These are phyloP conservation scores for Argyresthia albistria DNA, from an alignment of 2,888 invertebrate species.

Conservation along the genomic window DNA sequence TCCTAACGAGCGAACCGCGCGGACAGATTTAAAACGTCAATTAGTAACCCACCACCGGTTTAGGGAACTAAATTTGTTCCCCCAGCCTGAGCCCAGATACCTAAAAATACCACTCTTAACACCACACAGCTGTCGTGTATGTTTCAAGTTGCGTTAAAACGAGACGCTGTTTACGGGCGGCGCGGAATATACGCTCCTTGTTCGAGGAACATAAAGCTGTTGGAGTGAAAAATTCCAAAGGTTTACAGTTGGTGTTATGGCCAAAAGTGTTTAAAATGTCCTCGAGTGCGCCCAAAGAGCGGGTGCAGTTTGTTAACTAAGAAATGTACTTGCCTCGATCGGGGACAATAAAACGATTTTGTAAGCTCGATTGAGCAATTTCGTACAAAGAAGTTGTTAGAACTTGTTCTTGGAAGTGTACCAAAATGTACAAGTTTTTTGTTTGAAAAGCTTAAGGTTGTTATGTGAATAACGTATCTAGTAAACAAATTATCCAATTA, in stretches of 20 bases:
- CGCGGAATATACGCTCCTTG: not conserved
- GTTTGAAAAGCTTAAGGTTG: too few relatives aligned
- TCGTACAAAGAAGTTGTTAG: too few relatives aligned
- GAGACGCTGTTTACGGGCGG: too few relatives aligned
- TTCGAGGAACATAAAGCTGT: not conserved
- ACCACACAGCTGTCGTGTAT: slow-evolving; percentile 43
- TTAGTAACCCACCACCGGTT: slow-evolving; percentile 39
- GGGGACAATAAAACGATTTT: too few relatives aligned
- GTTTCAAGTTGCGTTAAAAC: slow-evolving; percentile 30
- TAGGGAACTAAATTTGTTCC: slow-evolving; percentile 37
- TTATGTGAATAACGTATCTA: too few relatives aligned
- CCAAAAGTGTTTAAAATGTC: not conserved
- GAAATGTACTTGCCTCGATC: not conserved
- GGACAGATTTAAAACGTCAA: slow-evolving; percentile 62
- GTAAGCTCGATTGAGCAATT: too few relatives aligned
- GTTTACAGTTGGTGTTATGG: not conserved
- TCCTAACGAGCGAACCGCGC: slow-evolving; percentile 12
- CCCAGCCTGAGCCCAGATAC: slow-evolving; percentile 10
- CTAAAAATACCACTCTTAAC: slow-evolving; percentile 21
- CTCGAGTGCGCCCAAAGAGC: not conserved
- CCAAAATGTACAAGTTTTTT: too few relatives aligned
- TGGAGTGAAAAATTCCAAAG: not conserved
- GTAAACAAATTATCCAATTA: too few relatives aligned
- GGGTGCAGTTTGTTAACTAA: not conserved
- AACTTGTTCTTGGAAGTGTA: too few relatives aligned